Evolutionary conservation across 2,113 vertebrate species (phyloP).

Genomic region (Dolichallabes microphthalmus): DNA sequence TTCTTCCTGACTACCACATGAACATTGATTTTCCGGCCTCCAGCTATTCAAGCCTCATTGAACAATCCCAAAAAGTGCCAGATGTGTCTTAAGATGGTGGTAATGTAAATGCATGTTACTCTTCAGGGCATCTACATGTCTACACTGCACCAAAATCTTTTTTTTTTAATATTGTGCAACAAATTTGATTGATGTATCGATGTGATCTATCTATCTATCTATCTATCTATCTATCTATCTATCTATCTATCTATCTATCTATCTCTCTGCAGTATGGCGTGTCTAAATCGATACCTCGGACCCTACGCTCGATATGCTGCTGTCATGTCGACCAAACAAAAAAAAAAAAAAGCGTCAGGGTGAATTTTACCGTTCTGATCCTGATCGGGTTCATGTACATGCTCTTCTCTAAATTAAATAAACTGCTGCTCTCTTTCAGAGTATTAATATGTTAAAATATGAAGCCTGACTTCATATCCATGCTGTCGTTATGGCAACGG

Average conservation of each 20-base stretch:
- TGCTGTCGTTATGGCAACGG: slow-evolving; percentile 77
- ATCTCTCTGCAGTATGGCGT: neutral
- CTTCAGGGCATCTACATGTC: slow-evolving; percentile 1
- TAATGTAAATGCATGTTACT: slow-evolving; percentile 9
- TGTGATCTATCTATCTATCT: neutral
- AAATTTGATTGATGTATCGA: neutral
- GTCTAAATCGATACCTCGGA: neutral
- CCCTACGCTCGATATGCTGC: neutral
- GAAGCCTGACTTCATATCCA: slow-evolving; percentile 82
- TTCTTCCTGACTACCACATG: slow-evolving; percentile 12
- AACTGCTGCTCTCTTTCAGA: slow-evolving; percentile 42
- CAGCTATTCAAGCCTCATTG: slow-evolving; percentile 27
- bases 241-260: slow-evolving; percentile 13
- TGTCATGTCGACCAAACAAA: neutral
- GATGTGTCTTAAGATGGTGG: slow-evolving; percentile 19
- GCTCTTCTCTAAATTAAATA: slow-evolving; percentile 47
- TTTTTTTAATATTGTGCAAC: neutral
- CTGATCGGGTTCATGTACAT: slow-evolving; percentile 17
- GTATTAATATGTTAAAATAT: slow-evolving; percentile 70
- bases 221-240: slow-evolving; percentile 7
- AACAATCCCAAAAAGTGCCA: slow-evolving; percentile 8
- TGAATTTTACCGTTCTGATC: slow-evolving; percentile 35
- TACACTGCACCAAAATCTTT: neutral
- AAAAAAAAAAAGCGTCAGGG: neutral
- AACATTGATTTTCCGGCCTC: slow-evolving; percentile 17